Evolutionary conservation across 2,113 vertebrate species (phyloP), one percentile per base, ranked within the genome.

Genomic region (Illadopsis cleaveri): DNA sequence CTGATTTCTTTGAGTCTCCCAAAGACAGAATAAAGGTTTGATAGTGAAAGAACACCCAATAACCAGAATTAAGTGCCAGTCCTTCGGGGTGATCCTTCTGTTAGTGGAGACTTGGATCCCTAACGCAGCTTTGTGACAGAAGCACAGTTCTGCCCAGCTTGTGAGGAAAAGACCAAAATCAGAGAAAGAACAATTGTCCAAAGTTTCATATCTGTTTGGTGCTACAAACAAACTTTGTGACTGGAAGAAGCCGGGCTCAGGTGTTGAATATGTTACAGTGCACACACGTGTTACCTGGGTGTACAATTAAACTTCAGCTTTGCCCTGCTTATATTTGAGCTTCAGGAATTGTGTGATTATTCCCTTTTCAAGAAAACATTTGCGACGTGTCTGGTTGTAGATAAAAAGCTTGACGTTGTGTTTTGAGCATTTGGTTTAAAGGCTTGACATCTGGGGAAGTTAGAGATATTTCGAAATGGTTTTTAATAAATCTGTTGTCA

Each of bases 11-110:
- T 19, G 8, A 27, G 16, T 44, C n/a, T 28, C 8, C 13, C 40
- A 23, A 50, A 45, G 45, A 62, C 8, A 65, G 51, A 53, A 47
- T 11, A 70, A 56, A 76, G 4, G 15, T 8, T 35, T 0, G 0
- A 23, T 3, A 4, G 12, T 22, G 16, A 44, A 60, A 47, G 51
- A 38, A 18, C 10, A 51, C 5, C 23, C 30, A 44, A 31, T 1
- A 47, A 13, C 23, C 45, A 47, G 3, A 19, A 71, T 6, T 13
- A 38, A 44, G 33, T 11, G 2, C 8, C 30, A 40, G 1, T 53
- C 31, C 51, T 78, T 40, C 2, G 2, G 33, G 11, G 20, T 30
- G 24, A 60, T 7, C 27, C 11, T 28, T 31, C 11, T 40, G 7
- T 10, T 80, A 16, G 5, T 3, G 12, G 1, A 48, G 37, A 15